These are phyloP conservation scores for Typhlichthys subterraneus DNA, from an alignment of 2,797 vertebrate genomes.

Conservation along the genomic window DNA sequence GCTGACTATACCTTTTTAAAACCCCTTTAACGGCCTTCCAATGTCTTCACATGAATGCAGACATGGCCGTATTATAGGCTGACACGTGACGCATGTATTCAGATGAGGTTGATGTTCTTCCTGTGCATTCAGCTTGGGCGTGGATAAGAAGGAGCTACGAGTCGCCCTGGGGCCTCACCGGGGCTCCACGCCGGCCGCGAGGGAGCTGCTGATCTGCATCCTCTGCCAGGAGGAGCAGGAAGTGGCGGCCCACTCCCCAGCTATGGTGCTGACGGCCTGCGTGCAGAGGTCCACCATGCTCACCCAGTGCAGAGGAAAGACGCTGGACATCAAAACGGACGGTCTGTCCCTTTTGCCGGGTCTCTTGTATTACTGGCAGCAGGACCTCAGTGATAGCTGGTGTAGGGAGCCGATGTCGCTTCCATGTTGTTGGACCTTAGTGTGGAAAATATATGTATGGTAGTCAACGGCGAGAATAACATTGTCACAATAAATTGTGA, in stretches of 20 bases:
- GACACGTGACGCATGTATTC: not conserved
- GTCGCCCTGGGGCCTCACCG: slow-evolving; percentile 89
- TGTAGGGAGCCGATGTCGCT: too few species aligned
- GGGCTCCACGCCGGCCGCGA: slow-evolving; percentile 82
- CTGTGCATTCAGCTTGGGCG: slow-evolving; percentile 61
- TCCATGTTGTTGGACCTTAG: too few species aligned
- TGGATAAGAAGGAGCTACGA: slow-evolving; percentile 77
- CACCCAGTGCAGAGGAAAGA: slow-evolving; percentile 88
- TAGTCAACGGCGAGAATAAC: too few species aligned
- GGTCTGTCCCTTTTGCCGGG: slow-evolving; percentile 46
- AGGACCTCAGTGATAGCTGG: too few species aligned
- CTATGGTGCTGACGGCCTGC: slow-evolving; percentile 96
- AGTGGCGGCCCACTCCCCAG: slow-evolving; percentile 84
- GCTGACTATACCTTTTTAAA: too few species aligned
- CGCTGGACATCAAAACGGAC: slow-evolving; percentile 64
- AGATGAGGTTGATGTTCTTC: not conserved
- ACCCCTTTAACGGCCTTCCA: too few species aligned
- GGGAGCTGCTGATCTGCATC: slow-evolving; percentile 93
- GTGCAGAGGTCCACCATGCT: slow-evolving; percentile 96
- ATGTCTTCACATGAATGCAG: too few species aligned
- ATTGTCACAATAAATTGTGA: too few species aligned
- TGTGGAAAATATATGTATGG: too few species aligned
- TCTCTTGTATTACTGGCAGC: not conserved
- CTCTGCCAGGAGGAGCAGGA: slow-evolving; percentile 99
- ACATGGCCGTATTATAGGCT: too few species aligned